These are phyloP conservation scores for Oryzias javanicus DNA, from an alignment of 2,113 vertebrate species.

Conservation along the genomic window DNA sequence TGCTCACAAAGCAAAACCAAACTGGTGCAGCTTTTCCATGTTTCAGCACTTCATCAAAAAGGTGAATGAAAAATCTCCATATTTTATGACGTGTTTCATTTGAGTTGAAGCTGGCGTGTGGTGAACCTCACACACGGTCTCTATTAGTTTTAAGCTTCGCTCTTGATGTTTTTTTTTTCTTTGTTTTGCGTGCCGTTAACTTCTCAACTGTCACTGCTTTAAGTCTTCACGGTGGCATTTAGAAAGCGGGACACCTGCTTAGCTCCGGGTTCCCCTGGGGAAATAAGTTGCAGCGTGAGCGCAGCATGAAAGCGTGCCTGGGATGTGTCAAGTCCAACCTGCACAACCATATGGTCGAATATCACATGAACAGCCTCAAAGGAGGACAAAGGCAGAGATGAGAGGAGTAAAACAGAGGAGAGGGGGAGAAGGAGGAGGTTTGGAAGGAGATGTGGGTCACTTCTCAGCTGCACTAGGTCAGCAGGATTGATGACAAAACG, in stretches of 20 bases:
- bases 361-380: constrained; percentile 48
- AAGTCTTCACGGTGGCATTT: constrained; percentile 53
- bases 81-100: constrained; percentile 73
- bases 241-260: constrained; percentile 63
- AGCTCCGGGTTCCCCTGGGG: constrained; percentile 54
- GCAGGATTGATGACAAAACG: constrained; percentile 34
- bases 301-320: constrained; percentile 50
- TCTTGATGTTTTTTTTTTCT: background rate
- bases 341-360: constrained; percentile 61
- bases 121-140: constrained; percentile 45
- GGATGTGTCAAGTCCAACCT: constrained; percentile 61
- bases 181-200: constrained; percentile 25
- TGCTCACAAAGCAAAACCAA: background rate
- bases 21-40: background rate
- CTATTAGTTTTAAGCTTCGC: constrained; percentile 30
- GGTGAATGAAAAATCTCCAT: constrained; percentile 32
- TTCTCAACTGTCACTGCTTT: constrained; percentile 52
- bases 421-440: constrained; percentile 24
- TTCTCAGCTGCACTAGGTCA: constrained; percentile 44
- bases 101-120: constrained; percentile 40
- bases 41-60: constrained; percentile 11
- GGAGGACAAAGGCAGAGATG: constrained; percentile 24
- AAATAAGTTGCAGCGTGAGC: constrained; percentile 62
- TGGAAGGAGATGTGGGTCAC: constrained; percentile 46
- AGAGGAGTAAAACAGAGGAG: constrained; percentile 12